Conservation (phyloP, 1,140 invertebrate genomes). For the Leptonema lineaticorne region DNA sequence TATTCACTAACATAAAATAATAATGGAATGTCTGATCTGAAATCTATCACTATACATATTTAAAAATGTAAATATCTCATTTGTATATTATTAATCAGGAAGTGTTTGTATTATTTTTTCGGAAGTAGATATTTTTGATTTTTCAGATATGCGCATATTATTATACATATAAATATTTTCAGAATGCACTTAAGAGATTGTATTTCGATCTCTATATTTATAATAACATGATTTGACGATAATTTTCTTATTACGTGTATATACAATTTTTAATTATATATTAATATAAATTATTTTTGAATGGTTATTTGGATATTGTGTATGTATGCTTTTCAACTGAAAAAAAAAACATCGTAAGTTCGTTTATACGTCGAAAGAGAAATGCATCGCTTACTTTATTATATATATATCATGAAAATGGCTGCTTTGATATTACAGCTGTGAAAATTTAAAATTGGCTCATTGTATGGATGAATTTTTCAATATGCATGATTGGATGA, state of each 20-base stretch:
- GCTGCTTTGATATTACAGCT: constrained; percentile 10
- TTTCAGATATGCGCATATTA: constrained; percentile 2
- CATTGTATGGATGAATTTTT: constrained; percentile 7
- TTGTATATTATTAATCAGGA: not conserved
- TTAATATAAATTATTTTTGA: not conserved
- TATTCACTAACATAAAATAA: constrained; percentile 2
- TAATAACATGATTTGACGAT: no score
- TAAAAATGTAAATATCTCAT: constrained; percentile 12
- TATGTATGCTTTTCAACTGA: constrained; percentile 8
- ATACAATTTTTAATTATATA: not conserved
- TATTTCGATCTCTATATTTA: not conserved
- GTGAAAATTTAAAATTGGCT: constrained; percentile 4
- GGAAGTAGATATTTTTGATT: no score
- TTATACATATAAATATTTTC: not conserved
- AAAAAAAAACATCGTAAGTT: not conserved
- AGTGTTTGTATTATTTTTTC: not conserved
- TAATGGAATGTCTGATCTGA: constrained; percentile 5
- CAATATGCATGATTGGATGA: constrained; percentile 14
- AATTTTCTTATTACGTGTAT: no score
- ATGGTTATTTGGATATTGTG: constrained; percentile 15
- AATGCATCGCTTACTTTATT: constrained; percentile 14
- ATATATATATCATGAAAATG: constrained; percentile 11
- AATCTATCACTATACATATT: not conserved
- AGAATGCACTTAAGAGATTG: not conserved
- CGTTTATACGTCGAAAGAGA: not conserved